Evolutionary conservation across 2,113 vertebrate species (phyloP).

Genomic region (Shinisaurus crocodilurus): DNA sequence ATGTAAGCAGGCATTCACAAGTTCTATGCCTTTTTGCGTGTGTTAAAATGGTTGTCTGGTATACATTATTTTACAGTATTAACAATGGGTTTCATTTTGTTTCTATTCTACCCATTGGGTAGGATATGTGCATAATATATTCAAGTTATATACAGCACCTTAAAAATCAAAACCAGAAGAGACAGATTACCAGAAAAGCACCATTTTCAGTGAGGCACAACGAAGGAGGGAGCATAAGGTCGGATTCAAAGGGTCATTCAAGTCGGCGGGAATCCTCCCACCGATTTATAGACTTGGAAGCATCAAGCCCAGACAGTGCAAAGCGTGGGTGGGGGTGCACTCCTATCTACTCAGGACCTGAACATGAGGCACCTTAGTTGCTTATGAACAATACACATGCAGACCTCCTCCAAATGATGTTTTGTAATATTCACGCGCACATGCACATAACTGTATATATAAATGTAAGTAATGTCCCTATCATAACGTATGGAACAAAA

Average conservation of each 20-base stretch:
- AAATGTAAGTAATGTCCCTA: slow-evolving; percentile 67
- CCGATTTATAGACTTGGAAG: slow-evolving; percentile 23
- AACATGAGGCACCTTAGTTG: slow-evolving; percentile 85
- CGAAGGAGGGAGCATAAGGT: slow-evolving; percentile 80
- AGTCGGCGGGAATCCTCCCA: neutral
- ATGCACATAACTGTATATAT: too few species aligned
- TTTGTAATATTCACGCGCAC: slow-evolving; percentile 14
- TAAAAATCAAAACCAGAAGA: slow-evolving; percentile 85
- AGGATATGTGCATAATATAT: slow-evolving; percentile 99
- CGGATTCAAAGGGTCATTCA: slow-evolving; percentile 35
- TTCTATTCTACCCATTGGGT: slow-evolving; percentile 97
- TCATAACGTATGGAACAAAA: slow-evolving; percentile 64
- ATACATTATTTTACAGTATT: slow-evolving; percentile 97
- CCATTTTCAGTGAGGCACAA: slow-evolving; percentile 96
- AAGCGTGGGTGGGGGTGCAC: slow-evolving; percentile 87
- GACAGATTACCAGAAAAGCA: slow-evolving; percentile 90
- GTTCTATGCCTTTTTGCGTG: slow-evolving; percentile 86
- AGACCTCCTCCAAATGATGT: slow-evolving; percentile 79
- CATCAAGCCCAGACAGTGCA: slow-evolving; percentile 78
- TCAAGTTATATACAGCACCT: slow-evolving; percentile 97
- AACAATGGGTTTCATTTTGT: slow-evolving; percentile 83
- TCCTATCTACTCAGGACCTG: slow-evolving; percentile 85
- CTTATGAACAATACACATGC: slow-evolving; percentile 82
- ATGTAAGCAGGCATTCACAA: slow-evolving; percentile 90
- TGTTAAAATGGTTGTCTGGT: slow-evolving; percentile 91